Base-by-base conservation (phyloP, 2,888 invertebrate genomes). In the Drosophila aldrichi region DNA sequence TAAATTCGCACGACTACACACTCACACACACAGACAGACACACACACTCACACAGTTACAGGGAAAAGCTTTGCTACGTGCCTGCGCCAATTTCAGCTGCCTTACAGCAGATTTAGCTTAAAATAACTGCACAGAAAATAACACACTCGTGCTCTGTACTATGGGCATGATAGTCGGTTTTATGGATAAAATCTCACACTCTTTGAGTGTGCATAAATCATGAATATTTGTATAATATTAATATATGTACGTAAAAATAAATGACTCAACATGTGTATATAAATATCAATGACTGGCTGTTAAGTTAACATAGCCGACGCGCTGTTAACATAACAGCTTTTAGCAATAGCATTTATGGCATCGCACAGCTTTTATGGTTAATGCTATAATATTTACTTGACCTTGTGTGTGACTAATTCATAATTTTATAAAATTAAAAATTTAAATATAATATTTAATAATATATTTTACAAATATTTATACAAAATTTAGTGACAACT, bases 61-160 rank as follows among this genome's bases (percentile, higher is more conserved):
- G 34, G 44, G 41, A 25, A n/a, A 54, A 70, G 40, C 51, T 57
- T 34, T 51, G 51, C 38, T 80, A 86, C 90, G 86, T 86, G 90
- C 86, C 71, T 71, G 70, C 16, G 63, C 80, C 64, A 78, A 68
- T 75, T 78, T 69, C 66, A 72, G 54, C 58, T 73, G 86, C 71
- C 70, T 82, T 79, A 74, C 73, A 68, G 69, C 60, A 70, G 81
- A 86, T 89, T 86, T 86, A 70, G 72, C 74, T 78, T 75, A 70
- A 88, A 88, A 80, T 77, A 86, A 86, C 81, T 89, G 83, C 74
- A 74, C 64, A 43, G 58, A 72, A 62, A 70, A 67, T 49, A 59
- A 12, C 57, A 52, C 67, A 66, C 54, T 43, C 67, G 51, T 20
- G 29, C 10, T 20, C 48, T 36, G 38, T 6, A 48, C 58, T 12